Base-by-base conservation (phyloP, 1,140 invertebrate genomes). In the Drosophila sechellia region DNA sequence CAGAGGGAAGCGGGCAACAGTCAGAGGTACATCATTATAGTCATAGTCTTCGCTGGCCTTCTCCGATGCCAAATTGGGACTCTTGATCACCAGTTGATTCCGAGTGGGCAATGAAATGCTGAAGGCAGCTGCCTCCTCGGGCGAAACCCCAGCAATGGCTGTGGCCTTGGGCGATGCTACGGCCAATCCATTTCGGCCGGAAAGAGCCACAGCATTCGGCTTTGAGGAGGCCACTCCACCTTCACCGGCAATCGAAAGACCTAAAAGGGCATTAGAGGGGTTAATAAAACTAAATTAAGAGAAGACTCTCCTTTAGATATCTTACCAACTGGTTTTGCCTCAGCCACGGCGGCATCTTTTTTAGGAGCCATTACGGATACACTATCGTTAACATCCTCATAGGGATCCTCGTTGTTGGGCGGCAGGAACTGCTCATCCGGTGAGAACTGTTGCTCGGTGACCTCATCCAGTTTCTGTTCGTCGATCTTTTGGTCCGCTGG, bases 191-290 rank as follows among this genome's bases (percentile, higher is more conserved):
- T 94, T 94, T 0, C 94, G 93, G 0, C 94, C 94, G 0, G 95
- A 95, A 1, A 96, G 93, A 0, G 95, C 95, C 3, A 95, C 95
- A 0, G 93, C 95, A 35, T 94, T 92, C 0, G 95, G 95, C 79
- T 95, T 94, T 12, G 95, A 95, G 1, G 95, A 94, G 22, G 95
- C 95, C 15, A 96, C 93, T 11, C 95, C 95, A 12, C 94, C 94
- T 49, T 94, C 93, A n/a, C 94, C 94, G n/a, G 94, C 93, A 22
- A 94, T 93, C 3, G 94, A 94, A 3, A 94, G 81, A 81, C 94
- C 94, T 94, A 0, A 1, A 25, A 45, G 6, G 4, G 0, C 1
- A 0, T 22, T 12, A 2, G 0, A 13, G 34, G 25, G 10, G 2
- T 22, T 5, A 10, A 34, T 22, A 15, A 12, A 39, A 13, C 0